Evolutionary conservation across 2,888 invertebrate species (phyloP), one percentile per base, ranked within the genome.

Genomic region (Hyposoter didymator): DNA sequence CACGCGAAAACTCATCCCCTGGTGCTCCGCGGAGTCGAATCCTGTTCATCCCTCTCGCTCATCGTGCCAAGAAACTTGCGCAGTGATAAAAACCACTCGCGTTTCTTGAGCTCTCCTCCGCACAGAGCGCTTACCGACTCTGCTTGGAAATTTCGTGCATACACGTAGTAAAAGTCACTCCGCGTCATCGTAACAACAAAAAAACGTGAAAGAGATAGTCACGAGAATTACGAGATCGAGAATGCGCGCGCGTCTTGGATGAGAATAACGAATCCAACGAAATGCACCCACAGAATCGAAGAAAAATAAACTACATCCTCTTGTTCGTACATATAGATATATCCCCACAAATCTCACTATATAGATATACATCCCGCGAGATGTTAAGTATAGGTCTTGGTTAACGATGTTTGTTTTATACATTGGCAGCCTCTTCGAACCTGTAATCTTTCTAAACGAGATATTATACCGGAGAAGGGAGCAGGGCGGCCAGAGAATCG

Each of bases 381-480:
- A 87, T 87, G 87, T 90, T 93, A 93, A 93, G 93, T 93, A 93
- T 92, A 93, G 93, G 93, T 91, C 90, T 92, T 90, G 91, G 92
- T 93, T 94, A 94, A 94, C 94, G 94, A 93, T 94, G 93, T 93
- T 94, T 93, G 94, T 94, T 93, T 94, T 94, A 93, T 94, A 94
- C 94, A 94, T 94, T 93, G 93, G 94, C 93, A 93, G 92, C 91
- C 92, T 92, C 92, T 92, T 93, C 93, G 92, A 93, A 94, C 94
- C 94, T 94, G 93, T 94, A 94, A 94, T 94, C 93, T 94, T 93
- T 94, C 93, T 94, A 94, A 94, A 94, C 94, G 94, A 94, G 93
- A 94, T 94, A 94, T 94, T 94, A 94, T 93, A 88, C 86, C 78
- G 80, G 55, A 8, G 69, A 12, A 4, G 28, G 55, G 72, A 6